Percentiles rank a stretch among this genome's conserved stretches.
These are phyloP conservation scores for Nothoprocta pentlandii DNA, from an alignment of 2,113 vertebrate genomes.

Conservation along the genomic window DNA sequence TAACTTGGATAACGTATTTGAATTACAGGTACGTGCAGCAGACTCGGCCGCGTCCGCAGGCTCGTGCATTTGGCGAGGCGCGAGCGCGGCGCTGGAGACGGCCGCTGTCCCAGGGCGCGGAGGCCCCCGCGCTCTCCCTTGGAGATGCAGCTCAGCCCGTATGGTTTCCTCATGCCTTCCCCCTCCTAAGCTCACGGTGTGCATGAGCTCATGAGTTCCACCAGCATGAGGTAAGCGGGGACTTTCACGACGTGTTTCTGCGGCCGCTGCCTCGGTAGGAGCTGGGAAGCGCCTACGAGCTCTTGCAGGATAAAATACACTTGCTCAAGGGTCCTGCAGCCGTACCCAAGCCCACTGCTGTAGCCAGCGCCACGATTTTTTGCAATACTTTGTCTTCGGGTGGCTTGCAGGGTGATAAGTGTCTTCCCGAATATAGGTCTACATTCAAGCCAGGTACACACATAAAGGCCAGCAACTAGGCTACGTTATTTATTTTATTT, in stretches of 20 bases:
- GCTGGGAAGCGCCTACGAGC: background rate
- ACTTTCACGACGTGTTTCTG: background rate
- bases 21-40: background rate
- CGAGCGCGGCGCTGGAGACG: background rate
- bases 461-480: background rate
- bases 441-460: background rate
- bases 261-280: background rate
- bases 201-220: background rate
- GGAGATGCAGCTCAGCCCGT: background rate
- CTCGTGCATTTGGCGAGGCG: background rate
- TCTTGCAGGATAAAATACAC: background rate
- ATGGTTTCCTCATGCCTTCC: background rate
- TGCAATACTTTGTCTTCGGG: background rate
- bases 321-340: too few relatives aligned
- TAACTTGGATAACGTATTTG: background rate
- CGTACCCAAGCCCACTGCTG: background rate
- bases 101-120: background rate
- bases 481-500: background rate
- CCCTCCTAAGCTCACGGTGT: background rate
- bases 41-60: background rate
- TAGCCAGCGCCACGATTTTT: background rate
- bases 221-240: background rate
- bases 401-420: background rate
- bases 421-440: background rate
- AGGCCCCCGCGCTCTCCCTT: background rate